Evolutionary conservation across 2,113 vertebrate species (phyloP), one percentile per base, ranked within the genome.

Genomic region (Microcebus murinus): DNA sequence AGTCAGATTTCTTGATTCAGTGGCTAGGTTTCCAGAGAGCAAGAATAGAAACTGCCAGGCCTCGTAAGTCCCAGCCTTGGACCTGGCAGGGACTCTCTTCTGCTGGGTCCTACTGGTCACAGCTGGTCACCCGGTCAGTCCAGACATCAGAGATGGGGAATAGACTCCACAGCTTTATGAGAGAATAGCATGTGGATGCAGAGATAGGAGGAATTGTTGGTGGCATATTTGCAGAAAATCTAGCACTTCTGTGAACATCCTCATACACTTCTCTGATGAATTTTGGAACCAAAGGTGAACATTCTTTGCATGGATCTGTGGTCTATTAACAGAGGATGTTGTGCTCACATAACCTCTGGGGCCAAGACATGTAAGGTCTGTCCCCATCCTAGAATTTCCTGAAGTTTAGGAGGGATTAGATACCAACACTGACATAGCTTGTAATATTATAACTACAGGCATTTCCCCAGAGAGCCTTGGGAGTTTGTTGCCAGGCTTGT

Each of bases 391-490:
- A 18, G 45, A 42, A 45, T 59, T 31, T 50, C 27, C 57, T 42
- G 11, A 31, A 1, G 52, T 25, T 25, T 1, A 63, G 15, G n/a
- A 3, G 23, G 18, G 27, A 59, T 4, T 6, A 25, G 8, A 17
- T 25, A 8, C 34, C 23, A 3, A 4, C 8, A 0, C 20, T 3
- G 8, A 6, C 0, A 0, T 11, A 52, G 12, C 21, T 68, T 8
- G 9, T 5, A 2, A 13, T 55, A 55, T 18, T 55, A 55, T 55
- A 11, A 21, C 57, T 15, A 0, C 0, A 42, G 52, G 6, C 25
- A 2, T 27, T 27, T 6, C 13, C 9, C 29, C 20, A 14, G 1
- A 21, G 77, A 57, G 23, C 27, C 10, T 6, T 5, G 23, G 18
- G 48, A 13, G 18, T 89, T 20, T 83, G 39, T 52, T 67, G 8